Conservation (phyloP, 2,797 vertebrate species). For the Acomys russatus region DNA sequence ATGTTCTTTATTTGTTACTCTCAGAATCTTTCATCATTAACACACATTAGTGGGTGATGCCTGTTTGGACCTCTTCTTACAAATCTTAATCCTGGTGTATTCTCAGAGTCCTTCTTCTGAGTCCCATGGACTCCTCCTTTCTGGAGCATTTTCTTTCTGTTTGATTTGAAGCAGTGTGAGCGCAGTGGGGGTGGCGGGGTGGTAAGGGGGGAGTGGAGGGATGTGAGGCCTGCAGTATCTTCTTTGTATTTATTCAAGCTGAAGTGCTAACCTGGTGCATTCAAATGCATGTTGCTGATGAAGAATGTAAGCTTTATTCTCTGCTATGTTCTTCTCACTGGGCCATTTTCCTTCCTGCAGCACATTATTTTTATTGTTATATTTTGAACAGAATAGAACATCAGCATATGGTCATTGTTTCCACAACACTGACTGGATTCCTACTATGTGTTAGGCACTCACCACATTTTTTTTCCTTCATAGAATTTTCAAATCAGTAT, state of each 20-base stretch:
- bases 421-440: background rate
- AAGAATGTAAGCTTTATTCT: slow-evolving; percentile 65
- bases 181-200: no score
- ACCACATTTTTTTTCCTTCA: slow-evolving; percentile 10
- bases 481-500: slow-evolving; percentile 11
- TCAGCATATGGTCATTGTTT: slow-evolving; percentile 15
- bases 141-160: slow-evolving; percentile 1
- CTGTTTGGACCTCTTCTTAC: slow-evolving; percentile 24
- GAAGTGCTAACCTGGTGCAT: slow-evolving; percentile 46
- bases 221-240: background rate
- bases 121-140: background rate
- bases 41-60: background rate
- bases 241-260: slow-evolving; percentile 62
- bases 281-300: slow-evolving; percentile 38
- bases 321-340: background rate
- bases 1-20: background rate
- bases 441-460: slow-evolving; percentile 1
- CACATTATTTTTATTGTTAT: slow-evolving; percentile 48
- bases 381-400: slow-evolving; percentile 52
- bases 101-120: slow-evolving; percentile 22
- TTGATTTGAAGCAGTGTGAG: background rate
- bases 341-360: slow-evolving; percentile 51
- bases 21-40: slow-evolving; percentile 66
- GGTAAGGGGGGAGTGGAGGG: background rate
- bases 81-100: slow-evolving; percentile 27